Evolutionary conservation across 2,888 invertebrate species (phyloP), one percentile per base, ranked within the genome.

Genomic region (Acrobasis repandana): DNA sequence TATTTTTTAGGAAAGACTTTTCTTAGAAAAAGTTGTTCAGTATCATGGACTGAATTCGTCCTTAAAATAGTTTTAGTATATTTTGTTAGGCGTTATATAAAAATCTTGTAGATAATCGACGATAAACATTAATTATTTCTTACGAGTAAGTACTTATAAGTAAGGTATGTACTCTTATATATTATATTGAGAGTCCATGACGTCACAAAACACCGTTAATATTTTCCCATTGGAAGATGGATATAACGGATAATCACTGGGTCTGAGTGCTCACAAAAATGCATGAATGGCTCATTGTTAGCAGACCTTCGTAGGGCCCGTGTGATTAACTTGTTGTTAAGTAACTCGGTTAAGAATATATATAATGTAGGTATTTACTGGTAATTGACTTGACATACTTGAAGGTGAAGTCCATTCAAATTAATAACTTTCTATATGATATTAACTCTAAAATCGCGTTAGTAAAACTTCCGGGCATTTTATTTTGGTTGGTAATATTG

Each of bases 231-330:
- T 58, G 58, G 58, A 34, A 57, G 14, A 33, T 18, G 48, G 36
- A 16, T 36, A 34, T 57, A 36, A 11, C 18, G 36, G 46, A 61
- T 56, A 63, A 56, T 58, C 52, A 46, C 51, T 43, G 49, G 38
- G 48, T 20, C 56, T 20, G 36, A 33, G 49, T 46, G 47, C 36
- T 54, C 61, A 65, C 68, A 70, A 72, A 73, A 72, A 75, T 70
- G 67, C 70, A 61, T 72, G 70, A 78, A 79, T 77, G 66, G 74
- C 57, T 64, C 71, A 77, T 80, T 80, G 79, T 80, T 75, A 16
- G 18, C 52, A 18, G 60, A 47, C 43, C 51, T 51, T 46, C n/a
- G 49, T 36, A 15, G 52, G 60, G 52, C 18, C 43, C 16, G 33
- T 43, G 46, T 20, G 20, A 56, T 43, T 46, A 46, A 54, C 10